Base-by-base conservation (phyloP, 1,140 invertebrate species). In the Drosophila rufa region DNA sequence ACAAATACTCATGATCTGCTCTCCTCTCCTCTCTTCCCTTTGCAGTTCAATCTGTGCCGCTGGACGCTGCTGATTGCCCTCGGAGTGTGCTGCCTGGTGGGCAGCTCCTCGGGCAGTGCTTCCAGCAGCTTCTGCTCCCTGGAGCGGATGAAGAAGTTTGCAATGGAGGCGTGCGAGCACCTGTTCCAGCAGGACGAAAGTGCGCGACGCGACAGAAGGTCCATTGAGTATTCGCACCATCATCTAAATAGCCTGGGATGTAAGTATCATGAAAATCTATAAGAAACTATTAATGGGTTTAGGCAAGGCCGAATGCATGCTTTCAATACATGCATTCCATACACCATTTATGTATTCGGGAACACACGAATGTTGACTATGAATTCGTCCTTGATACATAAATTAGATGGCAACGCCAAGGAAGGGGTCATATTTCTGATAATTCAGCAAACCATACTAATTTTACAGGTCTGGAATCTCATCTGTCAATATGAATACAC, bases 81-180 rank as follows among this genome's bases (percentile, higher is more conserved):
- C 38, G 78, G 70, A 50, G 53, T 80, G 1, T 71, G 56, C 42
- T 90, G 75, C 11, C 53, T 85, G 55, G 43, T 90, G 48, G 61
- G 30, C 42, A 69, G 59, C 36, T 56, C 81, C 12, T 27, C 75
- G 57, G 17, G 68, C 59, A 73, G 68, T 40, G 42, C 80, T 11
- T 27, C 75, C 51, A 15, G 65, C 66, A 48, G 46, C 67, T 67
- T 71, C 40, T 92, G 91, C 56, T 92, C 91, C 12, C 58, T 92
- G 75, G 91, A 92, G 42, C 65, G 71, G 12, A 92, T 92, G 91
- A 92, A 87, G 25, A 80, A 70, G 22, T 90, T 79, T 4, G 91
- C 91, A 2, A 81, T 89, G 57, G 87, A 92, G 60, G 91, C 91
- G 0, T 92, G 91, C 33, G 91, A 92, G 56, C 87, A 92, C 25